phyloP scores from a whole-genome alignment of 2,888 invertebrate species.

The Pogonocherus hispidulus region DNA sequence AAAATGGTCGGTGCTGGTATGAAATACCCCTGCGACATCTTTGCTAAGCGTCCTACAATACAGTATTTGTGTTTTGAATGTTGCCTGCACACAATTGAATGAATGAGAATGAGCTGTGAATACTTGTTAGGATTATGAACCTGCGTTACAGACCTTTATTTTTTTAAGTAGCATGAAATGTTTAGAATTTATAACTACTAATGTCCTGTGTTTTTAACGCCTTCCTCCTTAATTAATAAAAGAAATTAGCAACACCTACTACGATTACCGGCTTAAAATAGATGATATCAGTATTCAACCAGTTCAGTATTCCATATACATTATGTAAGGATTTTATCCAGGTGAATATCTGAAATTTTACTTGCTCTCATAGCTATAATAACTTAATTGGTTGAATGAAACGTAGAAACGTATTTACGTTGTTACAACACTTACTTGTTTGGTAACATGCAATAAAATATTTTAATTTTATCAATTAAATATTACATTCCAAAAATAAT shows the following conservation, averaged over 20 bases:
- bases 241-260: no score
- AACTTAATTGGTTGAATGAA: slow-evolving; percentile 1
- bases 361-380: not conserved
- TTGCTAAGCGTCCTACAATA: not conserved
- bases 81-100: slow-evolving; percentile 10
- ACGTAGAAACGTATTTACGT: not conserved
- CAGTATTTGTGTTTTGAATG: not conserved
- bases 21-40: not conserved
- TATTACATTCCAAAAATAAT: slow-evolving; percentile 6
- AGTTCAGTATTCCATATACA: no score
- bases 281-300: no score
- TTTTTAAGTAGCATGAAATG: no score
- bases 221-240: no score
- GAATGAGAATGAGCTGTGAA: no score
- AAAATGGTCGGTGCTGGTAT: not conserved
- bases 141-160: no score
- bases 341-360: not conserved
- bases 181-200: no score
- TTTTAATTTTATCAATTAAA: slow-evolving; percentile 8
- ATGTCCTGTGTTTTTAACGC: no score
- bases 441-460: slow-evolving; percentile 12
- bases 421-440: slow-evolving; percentile 10
- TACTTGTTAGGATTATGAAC: no score
- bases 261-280: no score
- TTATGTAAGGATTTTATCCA: not conserved